Percentiles rank a stretch among this genome's conserved stretches.
Evolutionary conservation across 2,113 vertebrate species (phyloP).

Genomic region (Anguilla rostrata): DNA sequence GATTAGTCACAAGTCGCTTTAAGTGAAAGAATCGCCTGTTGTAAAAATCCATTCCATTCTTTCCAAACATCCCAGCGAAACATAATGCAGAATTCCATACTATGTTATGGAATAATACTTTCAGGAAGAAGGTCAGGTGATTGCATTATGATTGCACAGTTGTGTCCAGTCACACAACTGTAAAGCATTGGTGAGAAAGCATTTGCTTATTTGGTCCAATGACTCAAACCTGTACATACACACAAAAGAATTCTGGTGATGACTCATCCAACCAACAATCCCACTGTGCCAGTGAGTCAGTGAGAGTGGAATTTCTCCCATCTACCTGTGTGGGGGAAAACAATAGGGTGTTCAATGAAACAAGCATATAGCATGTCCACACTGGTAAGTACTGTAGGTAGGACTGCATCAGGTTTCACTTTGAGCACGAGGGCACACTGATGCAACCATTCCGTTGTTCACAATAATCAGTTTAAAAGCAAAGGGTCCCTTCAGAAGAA

Average conservation of each 20-base stretch:
- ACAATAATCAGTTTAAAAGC: not conserved
- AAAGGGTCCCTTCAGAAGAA: not conserved
- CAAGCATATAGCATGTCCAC: not conserved
- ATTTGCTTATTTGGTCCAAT: not conserved
- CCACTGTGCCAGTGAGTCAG: not conserved
- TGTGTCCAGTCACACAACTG: not conserved
- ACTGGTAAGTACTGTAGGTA: not conserved
- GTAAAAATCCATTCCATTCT: not conserved
- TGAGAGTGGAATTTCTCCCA: slow-evolving; percentile 6
- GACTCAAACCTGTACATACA: not conserved
- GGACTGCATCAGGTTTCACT: not conserved
- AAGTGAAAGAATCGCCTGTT: not conserved
- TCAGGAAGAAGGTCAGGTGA: too few relatives aligned
- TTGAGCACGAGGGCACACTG: not conserved
- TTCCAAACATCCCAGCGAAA: not conserved
- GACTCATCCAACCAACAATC: not conserved
- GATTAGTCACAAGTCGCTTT: too few relatives aligned
- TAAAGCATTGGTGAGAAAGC: not conserved
- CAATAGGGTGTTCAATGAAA: not conserved
- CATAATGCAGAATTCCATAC: not conserved
- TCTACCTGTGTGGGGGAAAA: not conserved
- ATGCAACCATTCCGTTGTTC: not conserved
- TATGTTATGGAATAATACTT: not conserved
- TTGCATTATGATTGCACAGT: not conserved
- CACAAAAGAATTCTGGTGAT: not conserved